Percentiles rank a stretch among this genome's conserved stretches.
Conservation (phyloP, 2,888 invertebrate genomes). For the Caradrina clavipalpis region DNA sequence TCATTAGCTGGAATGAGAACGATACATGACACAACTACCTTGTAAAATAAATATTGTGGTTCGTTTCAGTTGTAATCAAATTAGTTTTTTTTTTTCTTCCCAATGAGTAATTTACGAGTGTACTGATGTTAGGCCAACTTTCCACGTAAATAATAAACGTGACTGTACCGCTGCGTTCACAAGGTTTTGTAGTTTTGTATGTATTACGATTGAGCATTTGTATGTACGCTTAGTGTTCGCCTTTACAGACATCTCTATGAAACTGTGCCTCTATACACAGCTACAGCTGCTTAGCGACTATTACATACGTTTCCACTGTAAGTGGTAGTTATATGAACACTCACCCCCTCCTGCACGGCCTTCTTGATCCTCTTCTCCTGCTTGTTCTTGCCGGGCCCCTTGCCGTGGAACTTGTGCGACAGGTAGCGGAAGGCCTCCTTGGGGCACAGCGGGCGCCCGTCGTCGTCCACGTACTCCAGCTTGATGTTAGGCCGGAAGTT, state of each 20-base stretch:
- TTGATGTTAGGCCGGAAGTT: slow-evolving; percentile 98
- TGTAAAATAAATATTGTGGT: neutral
- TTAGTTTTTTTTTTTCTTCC: no score
- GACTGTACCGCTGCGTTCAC: no score
- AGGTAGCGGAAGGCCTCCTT: slow-evolving; percentile 99
- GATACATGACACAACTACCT: neutral
- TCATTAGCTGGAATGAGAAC: slow-evolving; percentile 93
- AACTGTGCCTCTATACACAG: neutral
- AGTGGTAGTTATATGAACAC: slow-evolving; percentile 60
- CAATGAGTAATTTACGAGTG: no score
- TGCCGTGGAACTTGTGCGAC: slow-evolving; percentile 99
- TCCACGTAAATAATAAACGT: neutral
- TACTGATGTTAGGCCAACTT: neutral
- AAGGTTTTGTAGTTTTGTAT: neutral
- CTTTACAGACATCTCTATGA: no score
- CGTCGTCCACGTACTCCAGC: slow-evolving; percentile 99
- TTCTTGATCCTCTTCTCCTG: slow-evolving; percentile 99
- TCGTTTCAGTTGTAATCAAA: neutral
- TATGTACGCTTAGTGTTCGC: no score
- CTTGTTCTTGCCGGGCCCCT: slow-evolving; percentile 99
- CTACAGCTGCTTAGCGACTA: neutral
- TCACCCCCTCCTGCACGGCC: slow-evolving; percentile 97
- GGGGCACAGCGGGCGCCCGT: slow-evolving; percentile 96
- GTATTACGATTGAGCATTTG: no score
- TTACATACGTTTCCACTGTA: neutral